Conservation (phyloP, 2,888 invertebrate species). For the Leucophora obtusa region DNA sequence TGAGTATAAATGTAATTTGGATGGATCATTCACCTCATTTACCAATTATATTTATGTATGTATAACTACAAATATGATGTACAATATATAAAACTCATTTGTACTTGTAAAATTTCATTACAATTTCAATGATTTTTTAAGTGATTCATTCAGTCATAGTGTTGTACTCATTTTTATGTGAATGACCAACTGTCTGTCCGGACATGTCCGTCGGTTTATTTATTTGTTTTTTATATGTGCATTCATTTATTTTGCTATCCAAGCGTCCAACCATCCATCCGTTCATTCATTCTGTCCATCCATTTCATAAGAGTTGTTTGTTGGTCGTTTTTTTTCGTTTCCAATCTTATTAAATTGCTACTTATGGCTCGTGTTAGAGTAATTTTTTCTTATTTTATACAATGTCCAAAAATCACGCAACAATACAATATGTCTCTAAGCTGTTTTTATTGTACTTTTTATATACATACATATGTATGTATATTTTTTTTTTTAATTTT, state of each 20-base stretch:
- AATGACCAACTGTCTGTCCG: background rate
- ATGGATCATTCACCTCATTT: constrained; percentile 51
- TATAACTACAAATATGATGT: background rate
- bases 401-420: constrained; percentile 52
- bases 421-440: constrained; percentile 29
- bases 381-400: constrained; percentile 6
- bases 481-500: constrained; percentile 19
- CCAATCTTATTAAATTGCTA: constrained; percentile 52
- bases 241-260: constrained; percentile 16
- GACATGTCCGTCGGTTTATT: background rate
- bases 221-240: constrained; percentile 10
- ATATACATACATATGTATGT: no score
- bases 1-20: constrained; percentile 8
- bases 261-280: background rate
- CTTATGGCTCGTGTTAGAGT: constrained; percentile 60
- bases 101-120: background rate
- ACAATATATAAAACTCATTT: background rate
- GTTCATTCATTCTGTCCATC: constrained; percentile 3
- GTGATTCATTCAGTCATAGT: constrained; percentile 14
- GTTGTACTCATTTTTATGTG: constrained; percentile 8
- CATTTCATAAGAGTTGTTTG: constrained; percentile 2
- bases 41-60: background rate
- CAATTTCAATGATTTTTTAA: constrained; percentile 1
- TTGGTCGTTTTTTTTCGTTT: constrained; percentile 5
- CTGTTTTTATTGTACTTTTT: constrained; percentile 21